A percentile compares a stretch with the other conserved stretches of the same genome.
Conservation (phyloP, 2,888 invertebrate genomes). For the Euproctis similis region DNA sequence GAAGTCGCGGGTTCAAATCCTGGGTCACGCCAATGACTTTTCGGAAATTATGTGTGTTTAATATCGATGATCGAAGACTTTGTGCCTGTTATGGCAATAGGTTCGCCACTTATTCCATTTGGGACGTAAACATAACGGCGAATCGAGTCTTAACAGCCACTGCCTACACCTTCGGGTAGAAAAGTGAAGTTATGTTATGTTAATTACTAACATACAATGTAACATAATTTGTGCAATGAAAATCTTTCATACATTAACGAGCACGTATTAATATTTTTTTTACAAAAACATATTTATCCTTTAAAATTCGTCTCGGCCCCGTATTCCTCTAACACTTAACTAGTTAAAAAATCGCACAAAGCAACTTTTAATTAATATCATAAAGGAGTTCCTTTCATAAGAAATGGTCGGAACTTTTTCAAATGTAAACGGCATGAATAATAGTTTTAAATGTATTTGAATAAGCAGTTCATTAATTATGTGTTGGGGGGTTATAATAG, state of each 20-base stretch:
- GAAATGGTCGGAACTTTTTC: constrained; percentile 67
- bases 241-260: constrained; percentile 21
- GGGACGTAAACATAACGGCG: too few species aligned
- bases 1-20: too few species aligned
- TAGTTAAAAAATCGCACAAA: constrained; percentile 57
- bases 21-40: too few species aligned
- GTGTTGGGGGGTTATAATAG: constrained; percentile 63
- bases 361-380: constrained; percentile 60
- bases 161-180: too few species aligned
- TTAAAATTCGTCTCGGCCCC: constrained; percentile 37
- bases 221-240: constrained; percentile 17
- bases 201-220: too few species aligned
- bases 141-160: too few species aligned
- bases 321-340: constrained; percentile 13
- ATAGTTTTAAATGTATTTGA: constrained; percentile 76
- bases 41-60: too few species aligned
- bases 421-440: constrained; percentile 74
- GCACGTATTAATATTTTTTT: too few species aligned
- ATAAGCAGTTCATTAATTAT: constrained; percentile 75
- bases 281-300: constrained; percentile 50
- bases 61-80: too few species aligned
- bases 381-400: constrained; percentile 59
- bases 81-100: too few species aligned
- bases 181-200: too few species aligned
- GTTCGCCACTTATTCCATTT: too few species aligned